These are phyloP conservation scores for Doryteuthis pealeii DNA, from an alignment of 1,140 invertebrate species.

Conservation along the genomic window DNA sequence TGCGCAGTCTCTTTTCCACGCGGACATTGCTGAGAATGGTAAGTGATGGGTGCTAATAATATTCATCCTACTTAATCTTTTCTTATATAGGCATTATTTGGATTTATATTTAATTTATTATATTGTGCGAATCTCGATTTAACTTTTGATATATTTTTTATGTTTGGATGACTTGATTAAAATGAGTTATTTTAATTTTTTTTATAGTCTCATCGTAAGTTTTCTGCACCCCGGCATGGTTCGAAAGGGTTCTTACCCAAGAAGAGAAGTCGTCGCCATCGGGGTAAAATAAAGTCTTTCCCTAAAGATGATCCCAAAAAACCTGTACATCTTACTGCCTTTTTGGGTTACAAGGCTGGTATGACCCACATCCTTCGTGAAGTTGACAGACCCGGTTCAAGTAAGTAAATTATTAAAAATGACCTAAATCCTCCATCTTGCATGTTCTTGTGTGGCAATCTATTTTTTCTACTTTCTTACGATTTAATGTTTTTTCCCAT, in stretches of 20 bases:
- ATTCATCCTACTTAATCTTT: too few relatives aligned
- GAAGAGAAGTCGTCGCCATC: conserved; percentile 91
- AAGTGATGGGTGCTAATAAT: too few relatives aligned
- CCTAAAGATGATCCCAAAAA: conserved; percentile 97
- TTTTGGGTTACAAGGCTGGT: conserved; percentile 98
- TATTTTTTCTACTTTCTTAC: not conserved
- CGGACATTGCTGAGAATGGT: too few relatives aligned
- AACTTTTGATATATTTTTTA: too few relatives aligned
- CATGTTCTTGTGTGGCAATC: not conserved
- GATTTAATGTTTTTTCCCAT: not conserved
- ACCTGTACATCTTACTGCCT: conserved; percentile 97
- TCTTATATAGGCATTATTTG: too few relatives aligned
- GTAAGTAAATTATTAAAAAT: conserved; percentile 68
- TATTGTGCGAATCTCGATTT: too few relatives aligned
- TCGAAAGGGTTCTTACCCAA: conserved; percentile 99
- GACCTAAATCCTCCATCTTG: not conserved
- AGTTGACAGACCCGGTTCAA: conserved; percentile 98
- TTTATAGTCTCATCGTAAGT: conserved; percentile 98
- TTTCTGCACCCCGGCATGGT: conserved; percentile 98
- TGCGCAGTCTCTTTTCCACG: too few relatives aligned
- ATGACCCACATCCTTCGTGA: conserved; percentile 99
- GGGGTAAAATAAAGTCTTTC: conserved; percentile 99
- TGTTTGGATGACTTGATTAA: too few relatives aligned
- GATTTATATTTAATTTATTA: too few relatives aligned
- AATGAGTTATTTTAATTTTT: conserved; percentile 26